These are phyloP conservation scores for Epicampocera succincta DNA, from an alignment of 2,888 invertebrate genomes.

Conservation along the genomic window DNA sequence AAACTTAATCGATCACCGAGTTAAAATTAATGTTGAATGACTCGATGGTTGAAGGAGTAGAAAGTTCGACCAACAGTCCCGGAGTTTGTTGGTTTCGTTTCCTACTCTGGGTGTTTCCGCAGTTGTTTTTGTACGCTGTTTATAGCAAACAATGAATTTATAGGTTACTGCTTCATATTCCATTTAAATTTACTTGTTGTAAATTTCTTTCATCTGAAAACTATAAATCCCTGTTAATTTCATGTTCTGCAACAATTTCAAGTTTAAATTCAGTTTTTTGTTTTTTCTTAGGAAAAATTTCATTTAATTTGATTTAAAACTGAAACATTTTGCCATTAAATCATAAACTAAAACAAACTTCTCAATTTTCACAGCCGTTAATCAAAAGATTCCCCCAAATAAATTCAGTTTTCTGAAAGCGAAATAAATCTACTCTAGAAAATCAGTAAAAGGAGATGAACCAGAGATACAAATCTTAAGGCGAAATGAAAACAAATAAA, in stretches of 20 bases:
- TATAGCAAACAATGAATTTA: too few species aligned
- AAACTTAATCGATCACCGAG: too few species aligned
- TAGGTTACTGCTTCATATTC: too few species aligned
- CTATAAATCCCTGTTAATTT: not conserved
- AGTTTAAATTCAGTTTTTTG: not conserved
- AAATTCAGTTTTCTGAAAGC: constrained; percentile 59
- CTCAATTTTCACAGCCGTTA: constrained; percentile 69
- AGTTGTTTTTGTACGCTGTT: too few species aligned
- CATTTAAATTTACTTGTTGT: too few species aligned
- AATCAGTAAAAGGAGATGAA: constrained; percentile 34
- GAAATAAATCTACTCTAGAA: constrained; percentile 45
- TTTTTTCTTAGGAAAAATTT: constrained; percentile 32
- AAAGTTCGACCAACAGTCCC: too few species aligned
- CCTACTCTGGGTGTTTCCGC: too few species aligned
- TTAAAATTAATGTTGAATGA: too few species aligned
- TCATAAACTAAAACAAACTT: constrained; percentile 60
- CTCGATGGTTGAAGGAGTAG: too few species aligned
- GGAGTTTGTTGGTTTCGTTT: too few species aligned
- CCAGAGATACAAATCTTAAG: constrained; percentile 60
- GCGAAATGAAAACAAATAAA: constrained; percentile 63
- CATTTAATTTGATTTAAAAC: constrained; percentile 65
- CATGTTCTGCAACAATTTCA: not conserved
- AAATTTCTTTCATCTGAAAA: too few species aligned
- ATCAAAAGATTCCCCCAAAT: constrained; percentile 62
- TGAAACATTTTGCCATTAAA: constrained; percentile 57